Base-by-base conservation (phyloP, 2,888 invertebrate species). In the Ormyrus labotus region DNA sequence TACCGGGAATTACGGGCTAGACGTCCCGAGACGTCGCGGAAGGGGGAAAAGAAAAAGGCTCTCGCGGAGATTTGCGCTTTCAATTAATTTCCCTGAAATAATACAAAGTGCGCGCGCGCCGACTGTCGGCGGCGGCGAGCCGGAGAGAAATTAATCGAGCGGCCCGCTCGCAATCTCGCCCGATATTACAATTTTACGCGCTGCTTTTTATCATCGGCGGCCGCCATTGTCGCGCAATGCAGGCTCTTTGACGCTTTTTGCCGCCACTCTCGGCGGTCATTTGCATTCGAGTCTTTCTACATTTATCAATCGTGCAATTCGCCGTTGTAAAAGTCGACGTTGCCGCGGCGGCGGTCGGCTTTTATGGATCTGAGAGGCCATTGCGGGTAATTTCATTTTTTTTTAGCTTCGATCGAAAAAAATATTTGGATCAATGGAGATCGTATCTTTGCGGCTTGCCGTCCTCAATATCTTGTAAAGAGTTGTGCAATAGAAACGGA, bases 81-180 rank as follows among this genome's bases (percentile, higher is more conserved):
- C 88, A 88, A 89, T 89, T 89, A 89, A 89, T 89, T 88, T 88
- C 84, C 87, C 83, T 83, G 86, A 86, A 87, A 34, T 34, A 4
- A 4, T 34, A 34, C 86, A 87, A 87, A 87, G 86, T 86, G 85
- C 85, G 19, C 34, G 34, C 34, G 47, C 7, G 65, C 74, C 80
- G 85, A 87, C 85, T 85, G 85, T 83, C 53, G n/a, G n/a, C 58
- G 34, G 34, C 34, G 34, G 34, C 0, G 34, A 34, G 34, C 34
- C 3, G 34, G 34, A 34, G 34, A 69, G 82, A 73, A 77, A 81
- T 81, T 72, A 83, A 83, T 82, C 84, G 83, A 83, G 34, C 34
- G 34, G 34, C 34, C 45, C 51, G 48, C 34, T 34, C 50, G 13
- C 79, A 50, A 78, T 64, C 65, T 10, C 4, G 10, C 50, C 51